phyloP scores from a whole-genome alignment of 1,140 invertebrate species.

The Amphibalanus amphitrite region DNA sequence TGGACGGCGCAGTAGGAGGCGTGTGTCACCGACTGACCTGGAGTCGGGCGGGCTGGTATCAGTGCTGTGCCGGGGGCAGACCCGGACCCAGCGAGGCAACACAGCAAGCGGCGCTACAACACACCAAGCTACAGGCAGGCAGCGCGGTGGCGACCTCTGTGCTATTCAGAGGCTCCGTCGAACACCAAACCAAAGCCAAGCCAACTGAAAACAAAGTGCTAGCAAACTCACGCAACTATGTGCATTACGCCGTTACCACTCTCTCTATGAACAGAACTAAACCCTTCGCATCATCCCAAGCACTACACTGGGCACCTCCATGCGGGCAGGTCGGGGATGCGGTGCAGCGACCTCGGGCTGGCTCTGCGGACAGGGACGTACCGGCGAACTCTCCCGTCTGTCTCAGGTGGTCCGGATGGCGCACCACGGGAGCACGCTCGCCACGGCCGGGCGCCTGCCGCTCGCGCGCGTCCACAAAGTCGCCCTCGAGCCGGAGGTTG shows the following conservation, averaged over 20 bases:
- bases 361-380: slow-evolving; percentile 20
- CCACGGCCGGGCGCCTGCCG: slow-evolving; percentile 16
- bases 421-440: slow-evolving; percentile 28
- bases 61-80: neutral
- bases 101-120: neutral
- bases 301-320: too few relatives aligned
- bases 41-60: neutral
- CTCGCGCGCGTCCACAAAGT: slow-evolving; percentile 14
- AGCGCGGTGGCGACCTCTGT: too few relatives aligned
- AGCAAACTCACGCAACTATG: too few relatives aligned
- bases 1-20: neutral
- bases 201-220: neutral
- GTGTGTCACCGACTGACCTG: neutral
- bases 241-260: too few relatives aligned
- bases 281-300: slow-evolving; percentile 29
- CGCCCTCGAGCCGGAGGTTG: slow-evolving; percentile 17
- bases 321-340: slow-evolving; percentile 23
- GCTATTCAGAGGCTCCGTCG: neutral
- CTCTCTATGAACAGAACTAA: too few relatives aligned
- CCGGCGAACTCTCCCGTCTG: slow-evolving; percentile 27
- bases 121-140: neutral
- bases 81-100: neutral
- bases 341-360: slow-evolving; percentile 10
- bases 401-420: slow-evolving; percentile 38
- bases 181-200: neutral